Conservation (phyloP, 2,797 vertebrate species). For the Syngnathus rostellatus region DNA sequence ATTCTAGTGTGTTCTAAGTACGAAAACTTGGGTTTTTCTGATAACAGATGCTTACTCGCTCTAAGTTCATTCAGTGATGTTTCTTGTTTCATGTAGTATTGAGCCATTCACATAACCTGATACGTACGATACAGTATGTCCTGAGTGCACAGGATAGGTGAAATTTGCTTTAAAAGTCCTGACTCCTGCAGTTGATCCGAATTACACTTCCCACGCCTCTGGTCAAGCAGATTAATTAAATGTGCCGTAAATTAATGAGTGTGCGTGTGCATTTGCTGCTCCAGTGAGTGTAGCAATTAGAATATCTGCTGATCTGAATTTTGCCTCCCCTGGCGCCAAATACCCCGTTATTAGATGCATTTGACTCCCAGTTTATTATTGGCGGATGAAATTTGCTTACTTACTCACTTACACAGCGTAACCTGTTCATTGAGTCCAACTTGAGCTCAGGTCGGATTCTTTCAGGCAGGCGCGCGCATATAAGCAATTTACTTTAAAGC, state of each 20-base stretch:
- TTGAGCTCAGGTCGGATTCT: neutral
- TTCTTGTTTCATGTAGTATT: neutral
- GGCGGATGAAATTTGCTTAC: neutral
- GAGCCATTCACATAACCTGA: neutral
- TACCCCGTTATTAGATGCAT: neutral
- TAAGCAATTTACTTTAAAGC: constrained; percentile 26
- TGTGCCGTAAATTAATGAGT: neutral
- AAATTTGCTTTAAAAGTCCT: neutral
- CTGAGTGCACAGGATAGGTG: constrained; percentile 1
- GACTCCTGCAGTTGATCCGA: constrained; percentile 5
- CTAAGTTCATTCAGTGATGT: neutral
- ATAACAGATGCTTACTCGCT: neutral
- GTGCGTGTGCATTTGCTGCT: constrained; percentile 14
- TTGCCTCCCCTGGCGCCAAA: constrained; percentile 4
- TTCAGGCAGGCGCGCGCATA: neutral
- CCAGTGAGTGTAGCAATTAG: constrained; percentile 9
- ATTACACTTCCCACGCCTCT: constrained; percentile 7
- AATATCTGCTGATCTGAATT: constrained; percentile 6
- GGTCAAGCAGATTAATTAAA: constrained; percentile 15
- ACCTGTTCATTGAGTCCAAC: neutral
- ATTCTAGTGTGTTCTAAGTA: neutral
- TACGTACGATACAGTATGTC: neutral
- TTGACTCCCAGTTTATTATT: constrained; percentile 1
- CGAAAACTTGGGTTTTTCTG: neutral
- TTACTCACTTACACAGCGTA: neutral